Percentiles rank a stretch among this genome's conserved stretches.
phyloP scores from a whole-genome alignment of 2,113 vertebrate genomes.

The Pseudopodoces humilis region DNA sequence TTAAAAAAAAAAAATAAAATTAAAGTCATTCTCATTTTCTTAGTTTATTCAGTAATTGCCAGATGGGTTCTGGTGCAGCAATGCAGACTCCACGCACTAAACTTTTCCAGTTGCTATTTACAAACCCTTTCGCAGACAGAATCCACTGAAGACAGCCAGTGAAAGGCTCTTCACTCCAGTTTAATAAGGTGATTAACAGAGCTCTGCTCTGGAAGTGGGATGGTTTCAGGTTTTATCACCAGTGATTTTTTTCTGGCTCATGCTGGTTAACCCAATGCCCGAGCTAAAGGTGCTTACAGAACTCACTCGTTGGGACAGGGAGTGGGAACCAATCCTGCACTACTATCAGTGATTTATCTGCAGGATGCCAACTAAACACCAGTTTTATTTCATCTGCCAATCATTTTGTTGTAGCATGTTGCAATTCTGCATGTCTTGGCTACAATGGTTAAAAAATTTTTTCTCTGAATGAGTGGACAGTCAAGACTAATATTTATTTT shows the following conservation, averaged over 20 bases:
- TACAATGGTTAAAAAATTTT: slow-evolving; percentile 77
- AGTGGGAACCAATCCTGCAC: slow-evolving; percentile 36
- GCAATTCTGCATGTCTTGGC: slow-evolving; percentile 84
- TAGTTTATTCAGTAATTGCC: slow-evolving; percentile 56
- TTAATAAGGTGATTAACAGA: neutral
- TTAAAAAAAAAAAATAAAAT: slow-evolving; percentile 26
- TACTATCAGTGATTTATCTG: neutral
- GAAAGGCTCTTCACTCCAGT: slow-evolving; percentile 23
- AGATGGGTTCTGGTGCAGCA: slow-evolving; percentile 41
- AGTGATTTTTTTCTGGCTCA: neutral
- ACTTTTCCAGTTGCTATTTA: slow-evolving; percentile 43
- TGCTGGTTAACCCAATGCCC: neutral
- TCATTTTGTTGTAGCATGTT: slow-evolving; percentile 79
- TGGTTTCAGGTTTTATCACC: neutral
- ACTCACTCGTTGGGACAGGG: neutral
- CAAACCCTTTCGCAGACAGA: slow-evolving; percentile 7
- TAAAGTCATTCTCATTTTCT: slow-evolving; percentile 32
- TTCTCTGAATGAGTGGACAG: slow-evolving; percentile 77
- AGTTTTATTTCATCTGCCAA: slow-evolving; percentile 69
- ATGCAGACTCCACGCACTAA: neutral
- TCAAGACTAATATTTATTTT: slow-evolving; percentile 98
- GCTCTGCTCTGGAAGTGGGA: neutral
- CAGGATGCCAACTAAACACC: slow-evolving; percentile 62
- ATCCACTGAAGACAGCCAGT: neutral
- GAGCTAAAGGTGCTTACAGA: slow-evolving; percentile 61